Evolutionary conservation across 2,888 invertebrate genomes (phyloP).

Genomic region (Apotomis turbidana): DNA sequence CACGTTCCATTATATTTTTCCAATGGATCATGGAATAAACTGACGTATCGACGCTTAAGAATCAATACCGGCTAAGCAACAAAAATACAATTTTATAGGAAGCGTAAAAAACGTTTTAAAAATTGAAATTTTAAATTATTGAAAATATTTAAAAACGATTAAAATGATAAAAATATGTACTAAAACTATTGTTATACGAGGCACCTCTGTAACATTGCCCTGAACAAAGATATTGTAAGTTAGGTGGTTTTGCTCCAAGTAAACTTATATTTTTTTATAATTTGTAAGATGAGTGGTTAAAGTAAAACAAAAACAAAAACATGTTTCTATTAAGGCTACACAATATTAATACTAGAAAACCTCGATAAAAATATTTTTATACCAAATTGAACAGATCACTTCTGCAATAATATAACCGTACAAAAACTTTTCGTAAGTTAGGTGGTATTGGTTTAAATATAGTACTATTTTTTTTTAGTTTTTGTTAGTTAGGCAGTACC

Average conservation of each 20-base stretch:
- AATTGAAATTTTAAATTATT: constrained; percentile 4
- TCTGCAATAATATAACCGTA: constrained; percentile 1
- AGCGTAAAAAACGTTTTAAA: background rate
- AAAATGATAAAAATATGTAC: too few species aligned
- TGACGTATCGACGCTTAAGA: constrained; percentile 20
- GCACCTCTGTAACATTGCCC: too few species aligned
- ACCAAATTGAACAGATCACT: constrained; percentile 1
- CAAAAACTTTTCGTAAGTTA: background rate
- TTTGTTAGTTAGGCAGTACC: too few species aligned
- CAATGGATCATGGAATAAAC: constrained; percentile 40
- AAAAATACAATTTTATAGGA: background rate
- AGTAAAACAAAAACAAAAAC: background rate
- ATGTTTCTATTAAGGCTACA: constrained; percentile 1
- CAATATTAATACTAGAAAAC: background rate
- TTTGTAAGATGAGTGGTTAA: too few species aligned
- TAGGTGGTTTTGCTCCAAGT: background rate
- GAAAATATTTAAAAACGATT: background rate
- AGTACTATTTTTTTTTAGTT: too few species aligned
- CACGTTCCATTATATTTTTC: constrained; percentile 34
- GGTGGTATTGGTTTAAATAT: too few species aligned
- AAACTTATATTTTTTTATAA: background rate
- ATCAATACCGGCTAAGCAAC: constrained; percentile 1
- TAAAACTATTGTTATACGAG: too few species aligned
- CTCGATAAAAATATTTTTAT: constrained; percentile 2
- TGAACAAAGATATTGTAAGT: background rate